Percentiles rank a stretch among this genome's conserved stretches.
Conservation (phyloP, 2,888 invertebrate species). For the Drosophila emarginata region DNA sequence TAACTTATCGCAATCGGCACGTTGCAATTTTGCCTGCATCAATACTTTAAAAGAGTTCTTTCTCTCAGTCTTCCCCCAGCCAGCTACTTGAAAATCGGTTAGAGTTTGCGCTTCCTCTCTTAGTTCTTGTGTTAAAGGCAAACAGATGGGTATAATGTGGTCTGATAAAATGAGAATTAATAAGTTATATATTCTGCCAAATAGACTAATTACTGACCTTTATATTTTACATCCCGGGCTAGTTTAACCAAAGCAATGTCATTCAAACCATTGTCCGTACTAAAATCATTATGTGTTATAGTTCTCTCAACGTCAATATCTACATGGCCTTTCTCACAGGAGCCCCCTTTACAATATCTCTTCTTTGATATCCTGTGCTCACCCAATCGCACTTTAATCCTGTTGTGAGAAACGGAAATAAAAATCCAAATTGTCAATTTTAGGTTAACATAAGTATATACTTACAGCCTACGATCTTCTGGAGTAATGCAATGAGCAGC, state of each 20-base stretch:
- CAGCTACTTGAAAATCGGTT: not conserved
- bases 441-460: not conserved
- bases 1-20: not conserved
- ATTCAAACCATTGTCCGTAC: too few relatives aligned
- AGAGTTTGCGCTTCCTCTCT: too few relatives aligned
- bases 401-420: not conserved
- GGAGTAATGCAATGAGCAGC: not conserved
- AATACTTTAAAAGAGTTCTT: not conserved
- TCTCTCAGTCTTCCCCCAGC: not conserved
- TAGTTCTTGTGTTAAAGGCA: too few relatives aligned
- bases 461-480: not conserved
- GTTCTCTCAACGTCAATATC: too few relatives aligned
- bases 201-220: too few relatives aligned
- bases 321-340: too few relatives aligned
- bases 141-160: too few relatives aligned
- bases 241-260: too few relatives aligned
- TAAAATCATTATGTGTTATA: too few relatives aligned
- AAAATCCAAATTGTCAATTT: not conserved
- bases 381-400: slow-evolving; percentile 8
- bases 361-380: not conserved
- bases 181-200: too few relatives aligned
- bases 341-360: not conserved
- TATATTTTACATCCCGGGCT: too few relatives aligned
- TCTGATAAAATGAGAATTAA: not conserved
- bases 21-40: not conserved